phyloP scores from a whole-genome alignment of 2,797 vertebrate genomes.

The Coreius guichenoti region DNA sequence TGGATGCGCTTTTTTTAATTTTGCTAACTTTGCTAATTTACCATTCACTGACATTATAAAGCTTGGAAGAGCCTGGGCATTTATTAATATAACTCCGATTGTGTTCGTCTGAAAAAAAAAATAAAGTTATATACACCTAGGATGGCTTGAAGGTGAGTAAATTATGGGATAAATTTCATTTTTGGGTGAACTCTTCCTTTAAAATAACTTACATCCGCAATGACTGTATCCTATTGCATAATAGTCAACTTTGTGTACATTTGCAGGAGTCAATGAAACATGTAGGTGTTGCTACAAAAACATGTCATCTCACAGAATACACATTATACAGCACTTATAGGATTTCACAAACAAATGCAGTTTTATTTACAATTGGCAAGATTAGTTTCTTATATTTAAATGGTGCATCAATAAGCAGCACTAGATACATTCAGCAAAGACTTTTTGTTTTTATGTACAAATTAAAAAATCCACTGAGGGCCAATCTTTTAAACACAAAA shows the following conservation, averaged over 20 bases:
- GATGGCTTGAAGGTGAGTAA: no score
- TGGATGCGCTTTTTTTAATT: no score
- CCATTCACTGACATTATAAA: no score
- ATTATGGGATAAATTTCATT: no score
- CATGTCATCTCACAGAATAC: neutral
- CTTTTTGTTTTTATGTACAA: conserved; percentile 21
- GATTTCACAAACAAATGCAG: conserved; percentile 8
- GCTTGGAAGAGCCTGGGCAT: no score
- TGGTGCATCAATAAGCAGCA: conserved; percentile 29
- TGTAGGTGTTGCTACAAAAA: neutral
- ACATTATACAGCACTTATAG: neutral
- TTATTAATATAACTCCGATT: no score
- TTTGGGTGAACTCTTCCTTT: no score
- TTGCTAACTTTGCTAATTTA: no score
- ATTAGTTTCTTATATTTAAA: conserved; percentile 11
- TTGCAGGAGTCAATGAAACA: neutral
- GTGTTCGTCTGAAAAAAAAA: no score
- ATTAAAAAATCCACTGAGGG: neutral
- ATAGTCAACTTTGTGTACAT: neutral
- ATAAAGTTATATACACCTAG: no score
- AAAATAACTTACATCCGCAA: neutral
- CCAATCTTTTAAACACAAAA: conserved; percentile 19
- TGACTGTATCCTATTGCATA: neutral
- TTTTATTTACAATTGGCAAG: conserved; percentile 2
- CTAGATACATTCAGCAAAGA: conserved; percentile 18